Conservation (phyloP, 2,113 vertebrate genomes). For the Aptenodytes patagonicus region DNA sequence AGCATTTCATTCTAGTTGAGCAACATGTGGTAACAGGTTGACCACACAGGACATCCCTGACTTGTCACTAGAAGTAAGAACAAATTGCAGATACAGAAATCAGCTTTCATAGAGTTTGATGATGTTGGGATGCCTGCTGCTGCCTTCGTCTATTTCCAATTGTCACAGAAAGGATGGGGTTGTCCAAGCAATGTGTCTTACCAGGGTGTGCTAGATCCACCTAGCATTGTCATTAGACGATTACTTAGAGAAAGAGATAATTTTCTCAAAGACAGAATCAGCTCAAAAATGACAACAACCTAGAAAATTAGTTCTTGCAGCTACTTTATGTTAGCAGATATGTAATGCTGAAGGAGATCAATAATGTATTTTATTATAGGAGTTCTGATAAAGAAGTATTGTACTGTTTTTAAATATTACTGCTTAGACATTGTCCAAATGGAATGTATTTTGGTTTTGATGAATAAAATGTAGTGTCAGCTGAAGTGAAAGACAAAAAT, state of each 20-base stretch:
- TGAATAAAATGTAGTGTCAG: background rate
- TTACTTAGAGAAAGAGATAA: background rate
- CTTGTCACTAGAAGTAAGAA: background rate
- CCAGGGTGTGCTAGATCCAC: background rate
- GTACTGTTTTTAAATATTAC: constrained; percentile 21
- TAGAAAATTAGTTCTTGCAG: constrained; percentile 10
- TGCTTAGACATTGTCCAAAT: constrained; percentile 2
- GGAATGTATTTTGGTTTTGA: constrained; percentile 25
- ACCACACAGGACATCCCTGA: background rate
- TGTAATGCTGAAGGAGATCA: background rate
- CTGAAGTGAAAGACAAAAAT: constrained; percentile 27
- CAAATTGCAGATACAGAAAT: background rate
- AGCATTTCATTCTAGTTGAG: background rate
- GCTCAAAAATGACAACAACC: constrained; percentile 1
- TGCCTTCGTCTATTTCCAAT: background rate
- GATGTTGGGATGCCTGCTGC: background rate
- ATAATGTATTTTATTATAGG: constrained; percentile 18
- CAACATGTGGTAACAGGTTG: background rate
- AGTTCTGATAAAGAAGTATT: background rate
- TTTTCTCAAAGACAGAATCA: constrained; percentile 1
- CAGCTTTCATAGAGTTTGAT: background rate
- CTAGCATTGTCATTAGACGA: background rate
- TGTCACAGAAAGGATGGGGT: background rate
- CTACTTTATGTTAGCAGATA: constrained; percentile 6
- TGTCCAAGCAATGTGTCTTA: background rate